Conservation (phyloP, 2,113 vertebrate genomes). For the Synchiropus splendidus region DNA sequence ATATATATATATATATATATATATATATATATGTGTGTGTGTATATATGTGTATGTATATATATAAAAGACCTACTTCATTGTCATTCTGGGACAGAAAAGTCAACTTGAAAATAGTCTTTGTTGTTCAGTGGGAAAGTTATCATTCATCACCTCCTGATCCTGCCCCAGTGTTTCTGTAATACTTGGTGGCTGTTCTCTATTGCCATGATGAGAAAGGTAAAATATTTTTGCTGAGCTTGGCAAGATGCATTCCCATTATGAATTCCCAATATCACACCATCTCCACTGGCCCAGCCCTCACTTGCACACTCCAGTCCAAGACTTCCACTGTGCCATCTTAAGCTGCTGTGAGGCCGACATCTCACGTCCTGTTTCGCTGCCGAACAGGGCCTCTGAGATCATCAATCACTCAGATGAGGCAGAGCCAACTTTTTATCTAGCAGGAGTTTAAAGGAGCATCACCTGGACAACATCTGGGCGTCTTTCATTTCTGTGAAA, state of each 20-base stretch:
- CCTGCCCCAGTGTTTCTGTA: too few relatives aligned
- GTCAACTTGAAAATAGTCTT: too few relatives aligned
- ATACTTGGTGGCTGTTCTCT: too few relatives aligned
- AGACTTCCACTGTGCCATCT: slow-evolving; percentile 30
- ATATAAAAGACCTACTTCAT: too few relatives aligned
- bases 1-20: too few relatives aligned
- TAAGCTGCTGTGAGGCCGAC: slow-evolving; percentile 42
- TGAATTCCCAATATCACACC: slow-evolving; percentile 45
- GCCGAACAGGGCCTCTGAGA: slow-evolving; percentile 22
- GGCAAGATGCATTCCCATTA: slow-evolving; percentile 46
- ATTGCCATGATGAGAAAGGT: slow-evolving; percentile 21
- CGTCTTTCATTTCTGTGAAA: slow-evolving; percentile 45
- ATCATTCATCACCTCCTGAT: too few relatives aligned
- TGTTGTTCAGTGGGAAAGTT: too few relatives aligned
- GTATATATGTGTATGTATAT: too few relatives aligned
- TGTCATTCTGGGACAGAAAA: too few relatives aligned
- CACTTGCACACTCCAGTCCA: slow-evolving; percentile 19
- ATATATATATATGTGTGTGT: too few relatives aligned
- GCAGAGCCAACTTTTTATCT: slow-evolving; percentile 58
- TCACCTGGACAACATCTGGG: slow-evolving; percentile 42
- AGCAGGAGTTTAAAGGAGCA: slow-evolving; percentile 19
- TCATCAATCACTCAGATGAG: slow-evolving; percentile 57
- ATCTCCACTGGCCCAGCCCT: slow-evolving; percentile 46
- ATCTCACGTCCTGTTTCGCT: slow-evolving; percentile 28
- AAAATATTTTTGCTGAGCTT: slow-evolving; percentile 61